Evolutionary conservation across 2,888 invertebrate genomes (phyloP).

Genomic region (Erynnis tages): DNA sequence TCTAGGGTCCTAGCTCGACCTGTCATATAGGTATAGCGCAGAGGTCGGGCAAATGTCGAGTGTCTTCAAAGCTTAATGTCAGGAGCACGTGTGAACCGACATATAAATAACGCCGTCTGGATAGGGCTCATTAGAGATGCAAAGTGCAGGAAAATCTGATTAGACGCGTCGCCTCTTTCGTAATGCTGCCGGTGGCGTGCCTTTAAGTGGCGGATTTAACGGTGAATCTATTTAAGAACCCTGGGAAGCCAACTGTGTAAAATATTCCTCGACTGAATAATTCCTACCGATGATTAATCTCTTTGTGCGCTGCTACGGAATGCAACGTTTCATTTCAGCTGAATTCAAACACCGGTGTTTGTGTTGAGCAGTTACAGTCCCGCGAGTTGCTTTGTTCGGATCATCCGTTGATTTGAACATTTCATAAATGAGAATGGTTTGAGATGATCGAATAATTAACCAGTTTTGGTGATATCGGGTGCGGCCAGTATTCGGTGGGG

Average conservation of each 20-base stretch:
- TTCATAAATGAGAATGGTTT: too few species aligned
- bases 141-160: slow-evolving; percentile 29
- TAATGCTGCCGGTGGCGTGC: slow-evolving; percentile 13
- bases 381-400: too few species aligned
- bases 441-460: too few species aligned
- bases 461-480: too few species aligned
- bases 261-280: not conserved
- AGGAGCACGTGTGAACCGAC: slow-evolving; percentile 24
- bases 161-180: slow-evolving; percentile 30
- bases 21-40: slow-evolving; percentile 1
- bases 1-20: slow-evolving; percentile 11
- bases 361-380: too few species aligned
- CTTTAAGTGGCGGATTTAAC: slow-evolving; percentile 8
- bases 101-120: slow-evolving; percentile 34
- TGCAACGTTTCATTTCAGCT: too few species aligned
- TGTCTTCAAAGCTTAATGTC: slow-evolving; percentile 22
- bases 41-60: slow-evolving; percentile 22
- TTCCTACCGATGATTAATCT: not conserved
- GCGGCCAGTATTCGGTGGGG: too few species aligned
- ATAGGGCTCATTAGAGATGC: slow-evolving; percentile 36
- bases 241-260: slow-evolving; percentile 4
- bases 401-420: too few species aligned
- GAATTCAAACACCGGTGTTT: too few species aligned
- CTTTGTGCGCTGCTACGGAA: too few species aligned
- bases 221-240: slow-evolving; percentile 4